phyloP scores from a whole-genome alignment of 2,797 vertebrate species.

The Apodemus agrarius region DNA sequence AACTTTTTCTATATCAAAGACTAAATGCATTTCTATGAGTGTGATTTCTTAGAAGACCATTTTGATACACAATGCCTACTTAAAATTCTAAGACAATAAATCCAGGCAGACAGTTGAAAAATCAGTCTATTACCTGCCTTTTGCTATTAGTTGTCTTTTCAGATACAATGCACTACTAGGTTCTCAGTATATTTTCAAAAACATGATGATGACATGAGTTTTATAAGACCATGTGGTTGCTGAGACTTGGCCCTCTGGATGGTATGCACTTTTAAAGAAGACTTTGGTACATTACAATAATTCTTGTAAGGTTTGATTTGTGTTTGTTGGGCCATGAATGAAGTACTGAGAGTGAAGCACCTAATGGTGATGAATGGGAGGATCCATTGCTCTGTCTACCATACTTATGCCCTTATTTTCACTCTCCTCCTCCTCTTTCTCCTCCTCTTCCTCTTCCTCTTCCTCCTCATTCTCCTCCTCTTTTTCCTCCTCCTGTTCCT shows the following conservation, averaged over 20 bases:
- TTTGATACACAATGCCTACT: neutral
- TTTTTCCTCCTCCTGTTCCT: too few relatives aligned
- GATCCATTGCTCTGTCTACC: neutral
- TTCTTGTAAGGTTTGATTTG: neutral
- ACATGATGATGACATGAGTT: neutral
- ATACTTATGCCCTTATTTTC: neutral
- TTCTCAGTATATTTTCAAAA: neutral
- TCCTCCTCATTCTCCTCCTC: rapidly evolving
- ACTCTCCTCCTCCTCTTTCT: neutral
- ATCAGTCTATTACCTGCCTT: neutral
- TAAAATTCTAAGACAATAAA: neutral
- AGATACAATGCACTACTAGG: neutral
- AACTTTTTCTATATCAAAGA: neutral
- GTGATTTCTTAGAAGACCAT: neutral
- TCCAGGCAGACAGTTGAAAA: neutral
- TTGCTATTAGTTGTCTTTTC: neutral
- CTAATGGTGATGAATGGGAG: too few relatives aligned
- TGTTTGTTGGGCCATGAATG: neutral
- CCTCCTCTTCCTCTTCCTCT: too few relatives aligned
- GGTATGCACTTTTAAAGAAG: neutral
- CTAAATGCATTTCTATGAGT: neutral
- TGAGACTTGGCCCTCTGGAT: neutral
- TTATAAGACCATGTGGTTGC: neutral
- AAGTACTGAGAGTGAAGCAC: neutral
- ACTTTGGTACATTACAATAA: neutral